phyloP scores from a whole-genome alignment of 2,888 invertebrate species.

The Archips crataeganus region DNA sequence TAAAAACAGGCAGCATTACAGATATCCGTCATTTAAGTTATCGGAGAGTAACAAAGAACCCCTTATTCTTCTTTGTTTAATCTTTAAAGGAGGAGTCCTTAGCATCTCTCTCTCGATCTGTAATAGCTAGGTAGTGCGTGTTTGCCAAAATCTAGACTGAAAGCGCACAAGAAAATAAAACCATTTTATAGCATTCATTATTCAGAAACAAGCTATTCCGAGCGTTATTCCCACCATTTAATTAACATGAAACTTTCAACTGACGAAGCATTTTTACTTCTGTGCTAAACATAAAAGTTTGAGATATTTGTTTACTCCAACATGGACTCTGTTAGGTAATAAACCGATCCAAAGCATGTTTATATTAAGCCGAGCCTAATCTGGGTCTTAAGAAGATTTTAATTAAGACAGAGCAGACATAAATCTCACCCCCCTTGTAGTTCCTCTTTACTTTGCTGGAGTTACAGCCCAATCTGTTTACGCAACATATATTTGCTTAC shows the following conservation, averaged over 20 bases:
- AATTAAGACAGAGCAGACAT: conserved; percentile 55
- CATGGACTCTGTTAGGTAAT: conserved; percentile 10
- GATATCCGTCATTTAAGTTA: too few species aligned
- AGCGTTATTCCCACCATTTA: not conserved
- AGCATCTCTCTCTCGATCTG: not conserved
- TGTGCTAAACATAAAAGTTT: not conserved
- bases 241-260: not conserved
- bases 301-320: not conserved
- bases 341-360: conserved; percentile 39
- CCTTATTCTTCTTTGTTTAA: not conserved
- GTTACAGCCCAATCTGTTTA: conserved; percentile 31
- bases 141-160: not conserved
- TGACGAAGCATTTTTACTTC: not conserved
- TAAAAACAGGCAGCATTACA: too few species aligned
- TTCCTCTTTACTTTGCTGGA: conserved; percentile 27
- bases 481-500: conserved; percentile 12
- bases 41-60: too few species aligned
- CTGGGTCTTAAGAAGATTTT: conserved; percentile 59
- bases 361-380: conserved; percentile 49
- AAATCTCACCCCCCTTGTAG: conserved; percentile 43
- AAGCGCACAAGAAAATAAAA: not conserved
- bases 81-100: not conserved
- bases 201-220: not conserved
- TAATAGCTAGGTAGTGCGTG: not conserved
- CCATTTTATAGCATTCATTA: not conserved